phyloP scores from a whole-genome alignment of 2,888 invertebrate genomes.

The Spilarctia lutea region DNA sequence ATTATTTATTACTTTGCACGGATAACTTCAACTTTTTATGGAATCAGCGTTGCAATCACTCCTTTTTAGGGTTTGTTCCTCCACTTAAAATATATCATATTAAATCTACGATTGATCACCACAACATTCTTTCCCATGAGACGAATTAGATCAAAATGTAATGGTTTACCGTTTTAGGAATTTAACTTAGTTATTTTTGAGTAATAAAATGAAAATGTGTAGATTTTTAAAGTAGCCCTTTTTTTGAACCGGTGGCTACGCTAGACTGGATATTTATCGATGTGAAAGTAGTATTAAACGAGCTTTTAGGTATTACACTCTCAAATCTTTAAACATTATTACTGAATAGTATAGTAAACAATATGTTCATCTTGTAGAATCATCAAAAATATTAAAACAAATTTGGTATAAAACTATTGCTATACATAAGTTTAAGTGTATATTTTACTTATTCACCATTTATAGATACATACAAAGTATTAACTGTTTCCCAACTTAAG shows the following conservation, averaged over 20 bases:
- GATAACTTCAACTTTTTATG: conserved; percentile 40
- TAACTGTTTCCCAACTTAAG: too few species aligned
- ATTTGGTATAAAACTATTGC: too few species aligned
- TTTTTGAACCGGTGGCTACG: background rate
- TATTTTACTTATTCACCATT: too few species aligned
- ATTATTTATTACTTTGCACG: conserved; percentile 31
- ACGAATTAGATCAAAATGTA: background rate
- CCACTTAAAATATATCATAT: conserved; percentile 51
- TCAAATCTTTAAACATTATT: background rate
- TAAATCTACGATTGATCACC: conserved; percentile 40
- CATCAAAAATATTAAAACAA: too few species aligned
- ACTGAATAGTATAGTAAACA: background rate
- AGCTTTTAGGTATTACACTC: background rate
- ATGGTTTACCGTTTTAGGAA: background rate
- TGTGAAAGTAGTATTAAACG: background rate
- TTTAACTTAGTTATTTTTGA: background rate
- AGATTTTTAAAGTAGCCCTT: background rate
- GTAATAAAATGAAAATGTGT: background rate
- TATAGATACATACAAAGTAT: too few species aligned
- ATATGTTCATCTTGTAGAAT: background rate
- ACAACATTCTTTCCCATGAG: conserved; percentile 40
- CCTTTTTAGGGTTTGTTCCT: conserved; percentile 43
- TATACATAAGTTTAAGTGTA: too few species aligned
- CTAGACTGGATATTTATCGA: background rate
- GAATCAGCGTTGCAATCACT: conserved; percentile 32